Conservation (phyloP, 92 coral and sea anemone genomes). For the Heliopora coerulea region DNA sequence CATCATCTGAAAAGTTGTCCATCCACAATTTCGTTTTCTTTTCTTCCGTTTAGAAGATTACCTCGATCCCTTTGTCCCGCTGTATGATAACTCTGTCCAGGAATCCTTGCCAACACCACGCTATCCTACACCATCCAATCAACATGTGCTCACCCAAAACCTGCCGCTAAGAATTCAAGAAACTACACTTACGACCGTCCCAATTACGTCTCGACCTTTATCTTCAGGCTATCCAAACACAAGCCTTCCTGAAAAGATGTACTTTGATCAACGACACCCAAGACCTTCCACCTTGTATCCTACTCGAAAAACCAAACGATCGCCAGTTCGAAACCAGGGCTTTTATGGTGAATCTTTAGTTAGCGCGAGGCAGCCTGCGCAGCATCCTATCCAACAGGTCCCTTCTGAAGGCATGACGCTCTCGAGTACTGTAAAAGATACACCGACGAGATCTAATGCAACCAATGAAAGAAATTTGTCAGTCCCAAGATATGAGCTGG, state of each 20-base stretch:
- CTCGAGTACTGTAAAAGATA: too few species aligned
- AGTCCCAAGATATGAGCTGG: background rate
- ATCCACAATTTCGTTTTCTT: background rate
- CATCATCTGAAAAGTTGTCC: too few species aligned
- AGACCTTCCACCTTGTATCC: constrained; percentile 24
- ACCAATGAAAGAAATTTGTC: background rate
- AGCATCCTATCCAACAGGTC: background rate
- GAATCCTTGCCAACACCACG: background rate
- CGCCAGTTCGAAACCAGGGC: background rate
- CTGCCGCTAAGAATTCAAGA: constrained; percentile 23
- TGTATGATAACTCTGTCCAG: constrained; percentile 1
- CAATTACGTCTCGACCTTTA: background rate
- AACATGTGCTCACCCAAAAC: background rate
- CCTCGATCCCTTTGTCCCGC: constrained; percentile 27
- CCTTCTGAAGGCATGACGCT: background rate
- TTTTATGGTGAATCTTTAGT: background rate
- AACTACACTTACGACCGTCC: constrained; percentile 2
- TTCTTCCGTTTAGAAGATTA: background rate
- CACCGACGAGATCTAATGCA: background rate
- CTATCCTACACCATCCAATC: background rate
- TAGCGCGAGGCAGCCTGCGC: too few species aligned
- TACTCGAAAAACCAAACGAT: background rate
- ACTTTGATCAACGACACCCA: constrained; percentile 20
- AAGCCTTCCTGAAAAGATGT: background rate
- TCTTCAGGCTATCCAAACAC: background rate